Conservation (phyloP, 2,797 vertebrate species). For the Poeciliopsis turneri region DNA sequence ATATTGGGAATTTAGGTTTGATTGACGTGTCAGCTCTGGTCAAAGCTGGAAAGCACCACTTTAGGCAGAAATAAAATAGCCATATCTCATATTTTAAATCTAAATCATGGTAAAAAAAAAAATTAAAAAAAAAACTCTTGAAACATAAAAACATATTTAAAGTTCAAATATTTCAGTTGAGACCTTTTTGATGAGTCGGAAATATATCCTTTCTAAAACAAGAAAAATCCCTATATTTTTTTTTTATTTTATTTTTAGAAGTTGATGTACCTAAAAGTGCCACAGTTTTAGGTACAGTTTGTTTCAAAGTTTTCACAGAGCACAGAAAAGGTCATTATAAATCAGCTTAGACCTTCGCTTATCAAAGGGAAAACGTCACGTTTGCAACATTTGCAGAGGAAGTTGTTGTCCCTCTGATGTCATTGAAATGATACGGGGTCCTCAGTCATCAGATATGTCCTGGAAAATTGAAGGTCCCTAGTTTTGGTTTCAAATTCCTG, state of each 20-base stretch:
- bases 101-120: neutral
- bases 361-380: neutral
- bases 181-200: neutral
- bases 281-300: neutral
- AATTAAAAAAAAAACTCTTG: neutral
- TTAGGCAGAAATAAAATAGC: neutral
- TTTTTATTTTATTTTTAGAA: neutral
- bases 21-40: neutral
- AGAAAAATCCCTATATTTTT: neutral
- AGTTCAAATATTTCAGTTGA: neutral
- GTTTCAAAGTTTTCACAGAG: neutral
- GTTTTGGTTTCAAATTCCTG: slow-evolving; percentile 34
- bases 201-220: neutral
- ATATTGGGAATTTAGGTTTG: neutral
- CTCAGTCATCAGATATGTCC: slow-evolving; percentile 27
- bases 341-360: neutral
- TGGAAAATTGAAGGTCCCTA: slow-evolving; percentile 38
- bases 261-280: neutral
- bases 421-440: slow-evolving; percentile 30
- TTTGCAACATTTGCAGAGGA: slow-evolving; percentile 16
- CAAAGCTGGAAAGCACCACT: neutral
- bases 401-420: slow-evolving; percentile 21
- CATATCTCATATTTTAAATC: neutral
- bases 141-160: neutral
- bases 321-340: neutral